Conservation (phyloP, 2,113 vertebrate species). For the Solea senegalensis region DNA sequence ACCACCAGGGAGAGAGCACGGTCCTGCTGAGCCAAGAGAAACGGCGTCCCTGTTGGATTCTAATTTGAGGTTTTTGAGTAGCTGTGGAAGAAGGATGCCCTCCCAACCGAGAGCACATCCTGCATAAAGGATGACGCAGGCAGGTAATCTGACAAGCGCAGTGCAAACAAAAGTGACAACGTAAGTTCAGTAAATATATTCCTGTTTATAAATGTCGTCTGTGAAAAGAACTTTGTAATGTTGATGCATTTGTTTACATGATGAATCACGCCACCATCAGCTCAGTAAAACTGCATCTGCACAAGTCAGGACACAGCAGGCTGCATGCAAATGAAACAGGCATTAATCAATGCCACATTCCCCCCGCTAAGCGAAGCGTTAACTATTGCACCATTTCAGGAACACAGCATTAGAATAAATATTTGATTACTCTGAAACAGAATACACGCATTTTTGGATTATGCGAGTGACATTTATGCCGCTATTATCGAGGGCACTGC, state of each 20-base stretch:
- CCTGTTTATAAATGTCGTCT: slow-evolving; percentile 53
- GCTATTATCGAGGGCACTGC: slow-evolving; percentile 41
- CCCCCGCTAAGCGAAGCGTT: slow-evolving; percentile 63
- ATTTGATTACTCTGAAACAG: slow-evolving; percentile 64
- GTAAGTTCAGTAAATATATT: slow-evolving; percentile 60
- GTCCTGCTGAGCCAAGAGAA: slow-evolving; percentile 18
- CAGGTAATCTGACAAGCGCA: slow-evolving; percentile 65
- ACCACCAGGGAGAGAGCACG: slow-evolving; percentile 9
- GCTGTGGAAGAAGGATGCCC: slow-evolving; percentile 54
- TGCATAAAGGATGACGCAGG: slow-evolving; percentile 46
- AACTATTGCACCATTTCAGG: slow-evolving; percentile 68
- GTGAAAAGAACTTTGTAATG: slow-evolving; percentile 62
- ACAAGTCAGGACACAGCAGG: slow-evolving; percentile 50
- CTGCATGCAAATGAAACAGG: slow-evolving; percentile 65
- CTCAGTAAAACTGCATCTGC: slow-evolving; percentile 61
- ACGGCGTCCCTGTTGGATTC: slow-evolving; percentile 33
- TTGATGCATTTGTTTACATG: slow-evolving; percentile 68
- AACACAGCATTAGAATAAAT: slow-evolving; percentile 71
- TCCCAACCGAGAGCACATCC: slow-evolving; percentile 31
- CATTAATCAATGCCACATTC: slow-evolving; percentile 70
- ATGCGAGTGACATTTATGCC: slow-evolving; percentile 58
- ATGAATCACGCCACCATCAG: slow-evolving; percentile 63
- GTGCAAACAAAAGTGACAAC: slow-evolving; percentile 67
- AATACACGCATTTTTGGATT: slow-evolving; percentile 58
- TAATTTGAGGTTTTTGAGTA: slow-evolving; percentile 35